Percentiles rank a stretch among this genome's conserved stretches.
These are phyloP conservation scores for Zhengitettix transpicula DNA, from an alignment of 2,888 invertebrate genomes.

Conservation along the genomic window DNA sequence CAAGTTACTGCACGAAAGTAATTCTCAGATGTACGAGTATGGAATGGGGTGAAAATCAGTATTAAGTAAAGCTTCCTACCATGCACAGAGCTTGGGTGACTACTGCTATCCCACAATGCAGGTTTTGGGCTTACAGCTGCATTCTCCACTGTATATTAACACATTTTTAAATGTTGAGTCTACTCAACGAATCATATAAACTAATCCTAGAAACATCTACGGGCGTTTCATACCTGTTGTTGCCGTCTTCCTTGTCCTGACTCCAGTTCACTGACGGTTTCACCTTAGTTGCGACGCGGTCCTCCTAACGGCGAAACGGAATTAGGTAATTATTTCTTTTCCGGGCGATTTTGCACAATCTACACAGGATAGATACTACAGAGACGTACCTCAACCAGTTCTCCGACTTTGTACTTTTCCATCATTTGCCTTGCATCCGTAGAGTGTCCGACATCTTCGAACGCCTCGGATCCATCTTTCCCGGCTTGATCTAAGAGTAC, in stretches of 20 bases:
- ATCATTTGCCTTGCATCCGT: slow-evolving; percentile 91
- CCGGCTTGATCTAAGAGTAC: slow-evolving; percentile 84
- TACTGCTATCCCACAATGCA: neutral
- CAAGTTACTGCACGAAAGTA: too few species aligned
- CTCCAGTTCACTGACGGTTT: slow-evolving; percentile 34
- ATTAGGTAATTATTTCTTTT: neutral
- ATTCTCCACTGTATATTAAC: neutral
- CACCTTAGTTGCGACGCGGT: slow-evolving; percentile 37
- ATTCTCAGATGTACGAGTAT: too few species aligned
- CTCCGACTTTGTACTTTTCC: slow-evolving; percentile 80
- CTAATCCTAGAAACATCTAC: neutral
- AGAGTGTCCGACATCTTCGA: slow-evolving; percentile 98
- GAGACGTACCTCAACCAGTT: slow-evolving; percentile 40
- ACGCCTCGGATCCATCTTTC: slow-evolving; percentile 80
- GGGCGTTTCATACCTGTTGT: slow-evolving; percentile 7
- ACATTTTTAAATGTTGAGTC: neutral
- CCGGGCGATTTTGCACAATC: neutral
- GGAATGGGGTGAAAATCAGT: neutral
- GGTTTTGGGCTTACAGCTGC: neutral
- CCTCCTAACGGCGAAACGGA: slow-evolving; percentile 24
- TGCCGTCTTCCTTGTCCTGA: slow-evolving; percentile 15
- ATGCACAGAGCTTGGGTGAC: neutral
- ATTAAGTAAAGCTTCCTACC: neutral
- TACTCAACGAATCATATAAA: neutral
- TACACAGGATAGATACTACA: neutral